phyloP scores from a whole-genome alignment of 2,888 invertebrate genomes.

The Eupithecia insigniata region DNA sequence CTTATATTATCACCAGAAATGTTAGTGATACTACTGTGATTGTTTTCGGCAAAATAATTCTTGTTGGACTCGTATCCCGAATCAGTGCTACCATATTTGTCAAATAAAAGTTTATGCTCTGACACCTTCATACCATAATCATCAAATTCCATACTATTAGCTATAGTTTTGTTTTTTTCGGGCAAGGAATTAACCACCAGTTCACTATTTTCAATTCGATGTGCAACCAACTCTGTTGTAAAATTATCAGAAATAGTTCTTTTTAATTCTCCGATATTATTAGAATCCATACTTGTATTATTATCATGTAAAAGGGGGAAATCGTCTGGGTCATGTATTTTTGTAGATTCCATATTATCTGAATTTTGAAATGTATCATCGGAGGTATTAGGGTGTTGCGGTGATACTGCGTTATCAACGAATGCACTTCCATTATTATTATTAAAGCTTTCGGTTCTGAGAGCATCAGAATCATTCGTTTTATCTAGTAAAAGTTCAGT shows the following conservation, averaged over 20 bases:
- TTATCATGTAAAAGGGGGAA: neutral
- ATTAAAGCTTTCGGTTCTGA: neutral
- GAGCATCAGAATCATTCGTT: neutral
- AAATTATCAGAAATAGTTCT: neutral
- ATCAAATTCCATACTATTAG: neutral
- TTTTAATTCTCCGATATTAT: neutral
- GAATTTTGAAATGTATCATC: neutral
- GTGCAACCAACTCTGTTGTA: constrained; percentile 6
- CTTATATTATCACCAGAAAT: constrained; percentile 12
- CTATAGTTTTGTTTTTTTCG: neutral
- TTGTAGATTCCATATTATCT: neutral
- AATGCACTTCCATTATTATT: neutral
- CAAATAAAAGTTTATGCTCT: neutral
- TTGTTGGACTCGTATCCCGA: constrained; percentile 25
- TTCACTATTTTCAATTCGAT: constrained; percentile 3
- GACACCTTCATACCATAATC: neutral
- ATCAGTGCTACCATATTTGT: constrained; percentile 18
- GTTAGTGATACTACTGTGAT: constrained; percentile 13
- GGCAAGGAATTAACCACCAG: neutral
- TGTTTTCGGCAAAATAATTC: constrained; percentile 17
- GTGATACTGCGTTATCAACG: neutral
- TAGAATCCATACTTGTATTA: neutral
- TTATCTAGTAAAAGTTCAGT: constrained; percentile 20
- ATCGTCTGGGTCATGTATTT: neutral
- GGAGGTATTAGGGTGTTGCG: neutral